These are phyloP conservation scores for Girardinichthys multiradiatus DNA, from an alignment of 2,113 vertebrate genomes.

Conservation along the genomic window DNA sequence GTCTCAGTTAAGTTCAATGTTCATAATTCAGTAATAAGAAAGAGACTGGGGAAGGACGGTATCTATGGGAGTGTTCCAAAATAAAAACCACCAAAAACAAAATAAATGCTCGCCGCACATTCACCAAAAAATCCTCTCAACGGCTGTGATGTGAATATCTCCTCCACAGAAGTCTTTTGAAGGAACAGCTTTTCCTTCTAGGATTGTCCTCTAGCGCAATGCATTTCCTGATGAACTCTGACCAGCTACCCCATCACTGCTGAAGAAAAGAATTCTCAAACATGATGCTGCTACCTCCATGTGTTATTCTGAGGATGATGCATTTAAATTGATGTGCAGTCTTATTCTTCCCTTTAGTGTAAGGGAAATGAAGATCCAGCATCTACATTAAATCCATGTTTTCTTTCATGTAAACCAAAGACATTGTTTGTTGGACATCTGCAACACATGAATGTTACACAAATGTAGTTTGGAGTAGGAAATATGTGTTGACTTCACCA, in stretches of 20 bases:
- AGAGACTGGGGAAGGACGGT: no score
- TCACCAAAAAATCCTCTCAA: no score
- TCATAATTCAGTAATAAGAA: no score
- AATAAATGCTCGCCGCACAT: no score
- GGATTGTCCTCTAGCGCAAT: no score
- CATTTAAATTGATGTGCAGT: not conserved
- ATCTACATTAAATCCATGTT: not conserved
- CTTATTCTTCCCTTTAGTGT: not conserved
- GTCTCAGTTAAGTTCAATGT: no score
- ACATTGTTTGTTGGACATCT: not conserved
- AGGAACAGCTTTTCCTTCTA: no score
- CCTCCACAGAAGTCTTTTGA: no score
- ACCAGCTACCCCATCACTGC: not conserved
- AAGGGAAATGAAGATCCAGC: not conserved
- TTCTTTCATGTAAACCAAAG: not conserved
- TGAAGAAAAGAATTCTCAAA: not conserved
- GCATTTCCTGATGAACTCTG: no score
- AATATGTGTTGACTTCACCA: not conserved
- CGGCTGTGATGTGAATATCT: no score
- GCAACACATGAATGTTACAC: not conserved
- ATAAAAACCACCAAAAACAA: no score
- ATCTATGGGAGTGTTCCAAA: no score
- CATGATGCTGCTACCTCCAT: not conserved
- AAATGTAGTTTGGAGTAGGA: not conserved
- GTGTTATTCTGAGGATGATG: not conserved